Conservation (phyloP, 2,888 invertebrate species). For the Hipparchia sbordonii region DNA sequence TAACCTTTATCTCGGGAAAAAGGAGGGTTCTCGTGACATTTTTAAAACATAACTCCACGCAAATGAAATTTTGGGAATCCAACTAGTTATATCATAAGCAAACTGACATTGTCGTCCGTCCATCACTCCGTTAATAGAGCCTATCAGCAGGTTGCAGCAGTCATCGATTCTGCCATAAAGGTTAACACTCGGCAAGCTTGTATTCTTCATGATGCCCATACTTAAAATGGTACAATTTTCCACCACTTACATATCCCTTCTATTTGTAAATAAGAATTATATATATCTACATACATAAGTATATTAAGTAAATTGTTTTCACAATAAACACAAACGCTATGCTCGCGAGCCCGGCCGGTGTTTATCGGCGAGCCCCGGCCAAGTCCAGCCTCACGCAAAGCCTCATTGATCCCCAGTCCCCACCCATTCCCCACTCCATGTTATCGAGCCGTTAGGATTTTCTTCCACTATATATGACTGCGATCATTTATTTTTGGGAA, state of each 20-base stretch:
- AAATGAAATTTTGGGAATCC: too few relatives aligned
- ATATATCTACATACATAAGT: neutral
- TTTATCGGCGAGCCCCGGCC: constrained; percentile 53
- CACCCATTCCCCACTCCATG: constrained; percentile 43
- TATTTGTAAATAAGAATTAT: neutral
- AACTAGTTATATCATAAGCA: too few relatives aligned
- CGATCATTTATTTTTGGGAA: neutral
- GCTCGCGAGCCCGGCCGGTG: constrained; percentile 61
- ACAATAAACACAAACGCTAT: constrained; percentile 53
- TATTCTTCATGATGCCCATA: too few relatives aligned
- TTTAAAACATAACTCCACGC: too few relatives aligned
- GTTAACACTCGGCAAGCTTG: too few relatives aligned
- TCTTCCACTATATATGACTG: neutral
- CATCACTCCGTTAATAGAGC: too few relatives aligned
- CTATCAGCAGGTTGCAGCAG: too few relatives aligned
- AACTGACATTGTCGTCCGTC: too few relatives aligned
- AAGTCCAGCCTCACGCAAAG: constrained; percentile 53
- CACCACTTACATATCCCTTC: neutral
- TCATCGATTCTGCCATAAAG: too few relatives aligned
- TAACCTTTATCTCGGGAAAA: too few relatives aligned
- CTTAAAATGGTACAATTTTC: too few relatives aligned
- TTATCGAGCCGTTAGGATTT: constrained; percentile 64
- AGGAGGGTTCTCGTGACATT: too few relatives aligned
- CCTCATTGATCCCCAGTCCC: constrained; percentile 49
- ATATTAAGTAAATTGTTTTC: constrained; percentile 30